Base-by-base conservation (phyloP, 2,888 invertebrate genomes). In the Coremacera marginata region DNA sequence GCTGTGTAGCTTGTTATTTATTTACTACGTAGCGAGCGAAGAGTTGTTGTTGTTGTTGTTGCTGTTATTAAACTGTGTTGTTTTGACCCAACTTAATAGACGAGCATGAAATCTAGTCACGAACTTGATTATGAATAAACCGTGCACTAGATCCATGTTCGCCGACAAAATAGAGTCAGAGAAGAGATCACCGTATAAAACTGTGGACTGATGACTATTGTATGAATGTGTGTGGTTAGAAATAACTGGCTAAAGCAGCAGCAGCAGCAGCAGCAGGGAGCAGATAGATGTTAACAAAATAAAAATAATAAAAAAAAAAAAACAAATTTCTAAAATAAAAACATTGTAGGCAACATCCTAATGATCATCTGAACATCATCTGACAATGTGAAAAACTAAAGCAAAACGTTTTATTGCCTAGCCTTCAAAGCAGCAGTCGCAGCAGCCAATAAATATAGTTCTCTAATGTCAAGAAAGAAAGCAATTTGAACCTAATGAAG, bases 71-170 rank as follows among this genome's bases (percentile, higher is more conserved):
- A 73, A 44, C 71, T 80, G 74, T 81, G 86, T 84, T 87, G 89
- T 88, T 85, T 88, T 88, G 89, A 89, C 89, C 88, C 89, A 89
- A 89, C 89, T 89, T 89, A 89, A 89, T 89, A 89, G 89, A 89
- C 89, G 89, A 89, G 89, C 89, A 89, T 89, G 89, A 89, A 89
- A 89, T 89, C 89, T 89, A 89, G 89, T 89, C 89, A 89, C 89
- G 89, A 89, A 89, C 88, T 89, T 89, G 87, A 89, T 88, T 88
- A 88, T 89, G 88, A 88, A 86, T 85, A 88, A 89, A 89, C 89
- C 89, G 89, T 89, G 89, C 88, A 89, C 89, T 89, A 89, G 89
- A 89, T 89, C 88, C 89, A 89, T 89, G 89, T 89, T 89, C 89
- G 89, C 89, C 89, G 89, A 89, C 89, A 89, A 89, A 89, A 89